Evolutionary conservation across 1,140 invertebrate species (phyloP).

Genomic region (Drosophila setifemur): DNA sequence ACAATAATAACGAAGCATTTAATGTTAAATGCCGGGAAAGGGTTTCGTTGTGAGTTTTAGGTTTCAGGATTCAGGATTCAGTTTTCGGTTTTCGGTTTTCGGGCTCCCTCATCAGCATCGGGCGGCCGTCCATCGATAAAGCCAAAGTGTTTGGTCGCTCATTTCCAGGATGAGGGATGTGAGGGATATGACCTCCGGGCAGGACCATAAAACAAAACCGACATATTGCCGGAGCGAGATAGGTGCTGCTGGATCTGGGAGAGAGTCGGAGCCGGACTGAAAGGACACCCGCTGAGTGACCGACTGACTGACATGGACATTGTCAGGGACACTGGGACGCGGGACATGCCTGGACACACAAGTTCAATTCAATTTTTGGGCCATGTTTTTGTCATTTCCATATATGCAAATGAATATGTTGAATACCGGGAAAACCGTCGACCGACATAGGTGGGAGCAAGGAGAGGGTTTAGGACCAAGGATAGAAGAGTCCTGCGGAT

Average conservation of each 20-base stretch:
- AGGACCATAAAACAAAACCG: constrained; percentile 54
- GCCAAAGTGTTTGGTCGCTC: constrained; percentile 74
- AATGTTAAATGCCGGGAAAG: constrained; percentile 68
- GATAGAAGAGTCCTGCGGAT: background rate
- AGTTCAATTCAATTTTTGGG: constrained; percentile 79
- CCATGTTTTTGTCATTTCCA: constrained; percentile 78
- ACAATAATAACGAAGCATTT: constrained; percentile 80
- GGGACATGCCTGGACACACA: constrained; percentile 55
- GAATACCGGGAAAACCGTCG: constrained; percentile 63
- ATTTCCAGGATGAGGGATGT: constrained; percentile 11
- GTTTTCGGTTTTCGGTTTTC: constrained; percentile 2
- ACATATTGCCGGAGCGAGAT: constrained; percentile 28
- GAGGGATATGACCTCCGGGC: constrained; percentile 32
- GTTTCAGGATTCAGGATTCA: constrained; percentile 30
- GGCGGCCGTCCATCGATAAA: constrained; percentile 43
- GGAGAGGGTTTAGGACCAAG: background rate
- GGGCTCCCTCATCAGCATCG: constrained; percentile 34
- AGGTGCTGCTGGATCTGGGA: background rate
- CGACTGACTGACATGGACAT: constrained; percentile 26
- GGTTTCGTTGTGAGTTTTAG: constrained; percentile 23
- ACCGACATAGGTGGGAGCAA: background rate
- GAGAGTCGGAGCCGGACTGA: background rate
- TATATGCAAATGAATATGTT: constrained; percentile 78
- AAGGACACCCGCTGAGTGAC: constrained; percentile 45
- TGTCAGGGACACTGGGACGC: constrained; percentile 18